Base-by-base conservation (phyloP, 2,113 vertebrate genomes). In the Coturnix japonica region DNA sequence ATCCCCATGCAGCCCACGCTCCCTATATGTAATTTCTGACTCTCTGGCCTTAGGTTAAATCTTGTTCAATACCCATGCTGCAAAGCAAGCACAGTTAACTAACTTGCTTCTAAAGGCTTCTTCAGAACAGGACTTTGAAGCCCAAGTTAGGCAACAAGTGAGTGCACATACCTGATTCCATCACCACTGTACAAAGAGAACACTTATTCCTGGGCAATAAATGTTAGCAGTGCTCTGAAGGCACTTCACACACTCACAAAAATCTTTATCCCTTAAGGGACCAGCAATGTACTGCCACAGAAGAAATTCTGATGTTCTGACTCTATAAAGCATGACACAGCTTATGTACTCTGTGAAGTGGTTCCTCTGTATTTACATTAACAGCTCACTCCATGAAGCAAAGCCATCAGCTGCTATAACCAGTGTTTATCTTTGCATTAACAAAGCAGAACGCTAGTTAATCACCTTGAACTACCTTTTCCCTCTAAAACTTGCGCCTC, bases 91-190 rank as follows among this genome's bases (percentile, higher is more conserved):
- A 76, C 0, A 5, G 71, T 43, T 87, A 89, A 63, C 43, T 60
- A 56, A 11, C n/a, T 39, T 53, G 41, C 26, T 47, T 39, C 64
- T 51, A 87, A 86, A 84, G 60, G 49, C 49, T 85, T 90, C 31
- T 66, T 72, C 67, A 93, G 91, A 92, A 66, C 59, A 76, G 56
- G 90, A 82, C 78, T 84, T 2, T 66, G 49, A 91, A 94, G 60
- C 22, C 56, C 81, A 64, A 60, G 64, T 69, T 31, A 92, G 75
- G n/a, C 75, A 85, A 61, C 71, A 80, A 87, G 84, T 7, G 35
- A 21, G 49, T 70, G 49, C 81, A 89, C 37, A 31, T 44, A 76
- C 23, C 16, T 0, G 3, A 82, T 31, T 61, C 65, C 66, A 86
- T 3, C 54, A 66, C n/a, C 21, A 4, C 0, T 2, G 46, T 15